A percentile compares a stretch with the other conserved stretches of the same genome.
Conservation (phyloP, 1,140 invertebrate genomes). For the Aleiodes sp. region DNA sequence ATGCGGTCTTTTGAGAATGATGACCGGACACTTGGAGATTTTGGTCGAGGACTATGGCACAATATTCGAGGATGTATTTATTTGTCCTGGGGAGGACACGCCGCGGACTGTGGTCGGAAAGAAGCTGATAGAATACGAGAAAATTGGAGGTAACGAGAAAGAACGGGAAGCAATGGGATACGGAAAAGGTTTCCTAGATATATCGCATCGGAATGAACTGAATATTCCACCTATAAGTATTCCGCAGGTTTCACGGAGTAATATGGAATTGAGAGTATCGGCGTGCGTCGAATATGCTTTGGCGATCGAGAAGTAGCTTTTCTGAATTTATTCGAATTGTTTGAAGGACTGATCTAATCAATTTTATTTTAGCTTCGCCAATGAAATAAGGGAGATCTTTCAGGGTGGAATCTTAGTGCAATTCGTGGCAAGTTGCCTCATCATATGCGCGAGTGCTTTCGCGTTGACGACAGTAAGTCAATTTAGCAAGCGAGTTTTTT, state of each 20-base stretch:
- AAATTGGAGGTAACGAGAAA: neutral
- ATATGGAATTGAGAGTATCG: neutral
- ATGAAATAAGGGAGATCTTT: conserved; percentile 10
- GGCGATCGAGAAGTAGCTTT: neutral
- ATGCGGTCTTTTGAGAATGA: conserved; percentile 5
- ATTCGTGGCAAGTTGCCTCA: conserved; percentile 21
- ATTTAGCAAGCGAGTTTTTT: neutral
- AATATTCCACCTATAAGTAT: neutral
- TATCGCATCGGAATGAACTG: neutral
- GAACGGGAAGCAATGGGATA: neutral
- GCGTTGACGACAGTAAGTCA: conserved; percentile 23
- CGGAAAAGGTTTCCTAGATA: neutral
- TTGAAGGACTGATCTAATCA: too few species aligned
- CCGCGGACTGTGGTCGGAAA: neutral
- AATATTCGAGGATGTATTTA: neutral
- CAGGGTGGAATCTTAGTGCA: conserved; percentile 17
- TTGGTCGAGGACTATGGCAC: neutral
- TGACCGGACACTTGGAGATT: conserved; percentile 16
- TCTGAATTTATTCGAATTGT: neutral
- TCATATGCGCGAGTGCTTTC: conserved; percentile 26
- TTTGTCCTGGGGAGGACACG: neutral
- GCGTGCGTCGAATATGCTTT: neutral
- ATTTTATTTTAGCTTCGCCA: neutral
- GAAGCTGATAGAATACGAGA: neutral
- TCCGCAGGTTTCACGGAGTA: neutral